phyloP scores from a whole-genome alignment of 2,797 vertebrate species.

The Gila robusta region DNA sequence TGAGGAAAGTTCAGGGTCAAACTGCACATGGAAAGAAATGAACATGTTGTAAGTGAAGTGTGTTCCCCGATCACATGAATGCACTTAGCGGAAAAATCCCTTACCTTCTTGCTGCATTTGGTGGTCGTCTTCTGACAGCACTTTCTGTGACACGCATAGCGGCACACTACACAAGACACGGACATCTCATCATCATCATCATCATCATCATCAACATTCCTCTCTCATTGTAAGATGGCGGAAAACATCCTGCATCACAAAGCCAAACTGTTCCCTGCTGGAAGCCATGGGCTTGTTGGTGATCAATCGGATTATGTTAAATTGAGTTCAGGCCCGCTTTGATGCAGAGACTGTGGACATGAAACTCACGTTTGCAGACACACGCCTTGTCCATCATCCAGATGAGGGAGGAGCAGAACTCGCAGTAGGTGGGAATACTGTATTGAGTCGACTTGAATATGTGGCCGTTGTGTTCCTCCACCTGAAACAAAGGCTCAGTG shows the following conservation, averaged over 20 bases:
- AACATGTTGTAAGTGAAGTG: background rate
- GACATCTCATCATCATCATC: no score
- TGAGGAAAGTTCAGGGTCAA: constrained; percentile 92
- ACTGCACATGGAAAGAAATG: constrained; percentile 72
- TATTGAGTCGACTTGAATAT: constrained; percentile 98
- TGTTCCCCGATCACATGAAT: background rate
- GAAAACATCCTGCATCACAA: constrained; percentile 49
- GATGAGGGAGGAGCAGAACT: constrained; percentile 97
- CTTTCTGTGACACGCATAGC: constrained; percentile 97
- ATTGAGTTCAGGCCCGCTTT: constrained; percentile 59
- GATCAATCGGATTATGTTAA: constrained; percentile 78
- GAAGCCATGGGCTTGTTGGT: constrained; percentile 54
- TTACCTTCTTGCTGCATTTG: constrained; percentile 98
- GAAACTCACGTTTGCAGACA: constrained; percentile 95
- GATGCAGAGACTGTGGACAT: constrained; percentile 19
- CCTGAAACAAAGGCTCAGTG: constrained; percentile 74
- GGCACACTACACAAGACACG: constrained; percentile 87
- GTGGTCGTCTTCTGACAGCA: constrained; percentile 93
- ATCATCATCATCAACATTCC: no score
- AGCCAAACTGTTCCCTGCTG: constrained; percentile 44
- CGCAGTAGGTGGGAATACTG: constrained; percentile 99
- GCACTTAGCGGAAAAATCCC: background rate
- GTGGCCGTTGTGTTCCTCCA: constrained; percentile 98
- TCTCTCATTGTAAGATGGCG: constrained; percentile 37
- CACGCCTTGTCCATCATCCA: constrained; percentile 99